Conservation (phyloP, 2,888 invertebrate genomes). For the Agriopis marginaria region DNA sequence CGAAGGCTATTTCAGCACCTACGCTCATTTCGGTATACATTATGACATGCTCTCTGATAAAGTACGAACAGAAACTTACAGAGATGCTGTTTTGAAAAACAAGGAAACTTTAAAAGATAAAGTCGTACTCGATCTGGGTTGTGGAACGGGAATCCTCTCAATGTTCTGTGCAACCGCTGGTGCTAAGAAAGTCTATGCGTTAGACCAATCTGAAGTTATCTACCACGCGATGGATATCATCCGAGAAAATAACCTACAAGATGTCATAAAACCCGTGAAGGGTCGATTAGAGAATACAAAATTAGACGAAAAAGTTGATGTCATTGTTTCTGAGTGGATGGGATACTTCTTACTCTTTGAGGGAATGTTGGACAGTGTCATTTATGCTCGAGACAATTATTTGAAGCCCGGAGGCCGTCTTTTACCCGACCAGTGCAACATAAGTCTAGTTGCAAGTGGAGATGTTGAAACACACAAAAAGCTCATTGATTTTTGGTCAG, state of each 20-base stretch:
- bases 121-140: slow-evolving; percentile 97
- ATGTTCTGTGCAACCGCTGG: slow-evolving; percentile 99
- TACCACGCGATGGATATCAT: slow-evolving; percentile 98
- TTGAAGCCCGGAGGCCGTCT: slow-evolving; percentile 91
- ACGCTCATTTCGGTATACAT: slow-evolving; percentile 96
- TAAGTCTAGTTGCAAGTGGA: slow-evolving; percentile 93
- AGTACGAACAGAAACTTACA: slow-evolving; percentile 94
- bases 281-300: slow-evolving; percentile 94
- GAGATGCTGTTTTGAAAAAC: slow-evolving; percentile 93
- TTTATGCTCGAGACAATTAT: slow-evolving; percentile 94
- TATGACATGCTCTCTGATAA: slow-evolving; percentile 97
- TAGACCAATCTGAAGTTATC: slow-evolving; percentile 98
- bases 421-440: slow-evolving; percentile 94
- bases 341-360: slow-evolving; percentile 98
- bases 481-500: slow-evolving; percentile 94
- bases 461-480: slow-evolving; percentile 91
- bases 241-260: slow-evolving; percentile 91
- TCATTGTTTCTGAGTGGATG: slow-evolving; percentile 99
- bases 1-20: slow-evolving; percentile 92
- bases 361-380: slow-evolving; percentile 97
- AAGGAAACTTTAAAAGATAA: slow-evolving; percentile 89
- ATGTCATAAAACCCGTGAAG: slow-evolving; percentile 92
- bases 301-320: slow-evolving; percentile 93
- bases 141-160: slow-evolving; percentile 98
- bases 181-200: slow-evolving; percentile 95